These are phyloP conservation scores for Ischnus inquisitorius DNA, from an alignment of 2,888 invertebrate species.

Conservation along the genomic window DNA sequence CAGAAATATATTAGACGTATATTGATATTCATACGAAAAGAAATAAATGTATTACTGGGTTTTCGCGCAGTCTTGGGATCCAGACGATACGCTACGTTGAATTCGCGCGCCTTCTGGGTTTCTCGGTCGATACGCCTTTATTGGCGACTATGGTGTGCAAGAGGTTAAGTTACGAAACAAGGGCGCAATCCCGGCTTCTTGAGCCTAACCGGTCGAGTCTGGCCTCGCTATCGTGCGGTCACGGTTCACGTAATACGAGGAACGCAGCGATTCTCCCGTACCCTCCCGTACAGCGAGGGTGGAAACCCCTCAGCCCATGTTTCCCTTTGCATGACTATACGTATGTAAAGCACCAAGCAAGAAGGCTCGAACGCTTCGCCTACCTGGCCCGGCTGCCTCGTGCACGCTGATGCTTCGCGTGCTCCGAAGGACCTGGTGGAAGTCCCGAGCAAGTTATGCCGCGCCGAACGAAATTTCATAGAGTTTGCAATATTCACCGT, in stretches of 20 bases:
- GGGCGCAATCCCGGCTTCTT: not conserved
- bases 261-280: conserved; percentile 45
- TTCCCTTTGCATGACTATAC: not conserved
- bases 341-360: conserved; percentile 15
- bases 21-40: no score
- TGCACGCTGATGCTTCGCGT: conserved; percentile 54
- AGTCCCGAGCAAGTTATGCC: conserved; percentile 34
- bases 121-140: conserved; percentile 8
- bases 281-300: not conserved
- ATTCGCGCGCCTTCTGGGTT: not conserved
- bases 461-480: conserved; percentile 44
- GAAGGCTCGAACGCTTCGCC: not conserved
- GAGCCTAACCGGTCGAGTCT: not conserved
- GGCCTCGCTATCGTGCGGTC: conserved; percentile 21
- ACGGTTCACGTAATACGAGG: conserved; percentile 44
- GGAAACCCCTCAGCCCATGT: not conserved
- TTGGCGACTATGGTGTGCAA: not conserved
- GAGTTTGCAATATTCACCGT: not conserved
- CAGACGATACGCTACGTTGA: not conserved
- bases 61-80: not conserved
- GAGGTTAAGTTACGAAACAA: not conserved
- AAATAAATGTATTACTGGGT: not conserved
- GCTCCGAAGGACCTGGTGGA: conserved; percentile 13
- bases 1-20: no score
- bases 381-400: conserved; percentile 11